Percentiles rank a stretch among this genome's conserved stretches.
These are phyloP conservation scores for Macaca nemestrina DNA, from an alignment of 2,113 vertebrate genomes.

Conservation along the genomic window DNA sequence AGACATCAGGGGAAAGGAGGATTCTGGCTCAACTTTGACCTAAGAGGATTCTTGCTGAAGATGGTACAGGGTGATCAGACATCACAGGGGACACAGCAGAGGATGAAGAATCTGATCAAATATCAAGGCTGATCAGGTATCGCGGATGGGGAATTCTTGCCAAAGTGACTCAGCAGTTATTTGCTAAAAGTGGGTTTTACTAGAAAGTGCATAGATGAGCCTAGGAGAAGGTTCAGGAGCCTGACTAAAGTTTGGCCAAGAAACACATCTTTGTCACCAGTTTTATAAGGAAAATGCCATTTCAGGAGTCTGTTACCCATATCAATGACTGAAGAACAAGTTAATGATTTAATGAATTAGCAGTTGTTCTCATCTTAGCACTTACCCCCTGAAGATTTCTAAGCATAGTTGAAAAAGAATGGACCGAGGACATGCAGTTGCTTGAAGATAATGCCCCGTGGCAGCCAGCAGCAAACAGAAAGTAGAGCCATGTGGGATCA, in stretches of 20 bases:
- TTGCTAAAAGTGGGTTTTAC: background rate
- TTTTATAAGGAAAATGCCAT: background rate
- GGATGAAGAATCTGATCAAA: too few relatives aligned
- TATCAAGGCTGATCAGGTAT: too few relatives aligned
- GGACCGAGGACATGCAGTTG: rapidly evolving
- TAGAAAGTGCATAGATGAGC: background rate
- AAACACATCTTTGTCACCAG: background rate
- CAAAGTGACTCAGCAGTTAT: background rate
- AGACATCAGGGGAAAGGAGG: background rate
- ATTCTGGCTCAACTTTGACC: background rate
- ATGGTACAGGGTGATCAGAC: background rate
- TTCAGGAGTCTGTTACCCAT: background rate
- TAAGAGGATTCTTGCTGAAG: background rate
- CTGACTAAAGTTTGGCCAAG: background rate
- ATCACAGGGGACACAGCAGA: background rate
- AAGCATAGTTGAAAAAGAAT: background rate
- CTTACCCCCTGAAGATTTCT: background rate
- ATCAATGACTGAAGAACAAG: background rate
- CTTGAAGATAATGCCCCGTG: background rate
- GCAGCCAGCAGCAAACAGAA: background rate
- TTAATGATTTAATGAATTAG: background rate
- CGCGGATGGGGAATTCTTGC: background rate
- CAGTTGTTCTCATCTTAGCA: background rate
- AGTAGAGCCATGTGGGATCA: background rate
- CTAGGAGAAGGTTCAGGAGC: background rate